Evolutionary conservation across 2,888 invertebrate genomes (phyloP).

Genomic region (Rhimphoctona megacephalus): DNA sequence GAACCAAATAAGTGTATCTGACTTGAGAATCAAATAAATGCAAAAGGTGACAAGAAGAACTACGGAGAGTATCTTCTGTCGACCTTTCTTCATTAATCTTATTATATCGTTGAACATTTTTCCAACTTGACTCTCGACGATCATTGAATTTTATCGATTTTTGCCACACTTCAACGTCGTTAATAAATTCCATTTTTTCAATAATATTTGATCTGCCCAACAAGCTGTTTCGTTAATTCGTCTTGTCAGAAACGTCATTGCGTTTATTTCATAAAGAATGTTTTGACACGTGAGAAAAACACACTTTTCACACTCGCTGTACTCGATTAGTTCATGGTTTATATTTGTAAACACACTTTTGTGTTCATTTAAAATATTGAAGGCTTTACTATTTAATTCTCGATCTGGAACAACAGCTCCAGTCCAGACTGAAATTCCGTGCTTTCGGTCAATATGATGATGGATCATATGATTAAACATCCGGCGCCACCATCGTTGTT

Average conservation of each 20-base stretch:
- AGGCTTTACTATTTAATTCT: background rate
- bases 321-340: background rate
- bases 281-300: background rate
- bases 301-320: background rate
- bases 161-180: constrained; percentile 13
- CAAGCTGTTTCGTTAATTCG: constrained; percentile 9
- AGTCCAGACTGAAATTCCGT: background rate
- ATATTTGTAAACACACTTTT: constrained; percentile 1
- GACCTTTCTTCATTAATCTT: constrained; percentile 37
- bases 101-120: constrained; percentile 34
- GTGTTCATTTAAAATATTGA: background rate
- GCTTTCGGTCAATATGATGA: background rate
- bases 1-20: constrained; percentile 77
- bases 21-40: constrained; percentile 72
- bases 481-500: background rate
- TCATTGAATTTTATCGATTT: constrained; percentile 14
- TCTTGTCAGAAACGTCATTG: constrained; percentile 35
- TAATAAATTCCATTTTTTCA: constrained; percentile 9
- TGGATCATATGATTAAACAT: background rate
- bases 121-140: background rate
- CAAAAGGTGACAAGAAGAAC: constrained; percentile 62
- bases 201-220: constrained; percentile 34
- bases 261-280: background rate
- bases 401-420: background rate
- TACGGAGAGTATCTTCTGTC: constrained; percentile 66